Conservation (phyloP, 2,888 invertebrate species). For the Boloria selene region DNA sequence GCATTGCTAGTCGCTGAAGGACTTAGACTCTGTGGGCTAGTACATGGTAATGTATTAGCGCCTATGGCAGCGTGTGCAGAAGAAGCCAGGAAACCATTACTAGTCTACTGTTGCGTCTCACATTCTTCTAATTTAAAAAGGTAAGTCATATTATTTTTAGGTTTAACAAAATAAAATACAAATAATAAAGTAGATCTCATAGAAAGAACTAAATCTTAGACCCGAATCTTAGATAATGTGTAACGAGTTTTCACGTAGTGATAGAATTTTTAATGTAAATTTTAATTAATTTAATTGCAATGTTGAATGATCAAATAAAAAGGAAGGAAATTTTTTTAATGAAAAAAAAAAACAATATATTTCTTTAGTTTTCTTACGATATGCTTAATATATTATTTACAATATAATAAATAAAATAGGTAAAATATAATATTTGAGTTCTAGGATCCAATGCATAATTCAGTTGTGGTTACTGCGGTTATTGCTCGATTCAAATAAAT, state of each 20-base stretch:
- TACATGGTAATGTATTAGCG: conserved; percentile 87
- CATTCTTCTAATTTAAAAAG: conserved; percentile 87
- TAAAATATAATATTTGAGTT: conserved; percentile 5
- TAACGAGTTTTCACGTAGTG: not conserved
- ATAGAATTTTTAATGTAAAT: too few species aligned
- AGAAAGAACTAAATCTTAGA: too few species aligned
- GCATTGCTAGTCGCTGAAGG: conserved; percentile 88
- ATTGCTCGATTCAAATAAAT: conserved; percentile 18
- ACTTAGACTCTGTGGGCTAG: conserved; percentile 86
- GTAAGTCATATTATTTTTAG: conserved; percentile 54
- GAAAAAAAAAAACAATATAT: too few species aligned
- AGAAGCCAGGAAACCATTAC: conserved; percentile 81
- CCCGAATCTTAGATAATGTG: not conserved
- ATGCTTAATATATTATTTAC: too few species aligned
- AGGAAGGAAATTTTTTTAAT: too few species aligned
- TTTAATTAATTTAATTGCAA: too few species aligned
- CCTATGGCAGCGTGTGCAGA: conserved; percentile 86
- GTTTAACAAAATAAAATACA: not conserved
- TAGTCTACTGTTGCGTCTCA: conserved; percentile 87
- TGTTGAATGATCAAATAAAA: too few species aligned
- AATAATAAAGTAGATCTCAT: too few species aligned
- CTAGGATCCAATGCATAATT: conserved; percentile 18
- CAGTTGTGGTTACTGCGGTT: conserved; percentile 18
- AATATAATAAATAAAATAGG: conserved; percentile 11
- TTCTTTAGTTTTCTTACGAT: too few species aligned